Percentiles rank a stretch among this genome's conserved stretches.
Conservation (phyloP, 2,888 invertebrate species). For the Mycogona germanica region DNA sequence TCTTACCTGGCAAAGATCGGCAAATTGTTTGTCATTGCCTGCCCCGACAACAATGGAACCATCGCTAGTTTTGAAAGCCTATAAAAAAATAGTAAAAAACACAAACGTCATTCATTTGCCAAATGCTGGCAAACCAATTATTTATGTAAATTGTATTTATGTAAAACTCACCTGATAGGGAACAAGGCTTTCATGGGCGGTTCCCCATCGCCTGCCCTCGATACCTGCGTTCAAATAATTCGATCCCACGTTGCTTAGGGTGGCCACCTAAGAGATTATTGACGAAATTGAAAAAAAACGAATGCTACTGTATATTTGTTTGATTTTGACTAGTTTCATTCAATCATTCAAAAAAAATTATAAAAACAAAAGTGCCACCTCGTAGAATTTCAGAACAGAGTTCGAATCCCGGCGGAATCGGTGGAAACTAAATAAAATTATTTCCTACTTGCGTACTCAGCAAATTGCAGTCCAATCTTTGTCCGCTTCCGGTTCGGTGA, state of each 20-base stretch:
- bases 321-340: too few species aligned
- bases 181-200: conserved; percentile 85
- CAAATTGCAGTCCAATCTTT: conserved; percentile 88
- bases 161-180: conserved; percentile 57
- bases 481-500: conserved; percentile 63
- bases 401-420: not conserved
- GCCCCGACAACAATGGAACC: conserved; percentile 76
- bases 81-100: conserved; percentile 15
- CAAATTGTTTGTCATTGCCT: conserved; percentile 72
- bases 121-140: not conserved
- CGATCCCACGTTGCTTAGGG: conserved; percentile 75
- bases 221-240: conserved; percentile 77
- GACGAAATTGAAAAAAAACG: not conserved
- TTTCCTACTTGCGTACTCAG: conserved; percentile 63
- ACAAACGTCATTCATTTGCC: conserved; percentile 1
- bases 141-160: conserved; percentile 13
- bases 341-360: too few species aligned
- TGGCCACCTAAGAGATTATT: conserved; percentile 44
- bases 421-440: not conserved
- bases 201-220: conserved; percentile 74
- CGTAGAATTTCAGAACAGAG: too few species aligned
- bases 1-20: conserved; percentile 47
- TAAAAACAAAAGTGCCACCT: too few species aligned
- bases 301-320: too few species aligned
- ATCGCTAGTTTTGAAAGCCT: conserved; percentile 63